Evolutionary conservation across 2,888 invertebrate genomes (phyloP).

Genomic region (Griposia aprilina): DNA sequence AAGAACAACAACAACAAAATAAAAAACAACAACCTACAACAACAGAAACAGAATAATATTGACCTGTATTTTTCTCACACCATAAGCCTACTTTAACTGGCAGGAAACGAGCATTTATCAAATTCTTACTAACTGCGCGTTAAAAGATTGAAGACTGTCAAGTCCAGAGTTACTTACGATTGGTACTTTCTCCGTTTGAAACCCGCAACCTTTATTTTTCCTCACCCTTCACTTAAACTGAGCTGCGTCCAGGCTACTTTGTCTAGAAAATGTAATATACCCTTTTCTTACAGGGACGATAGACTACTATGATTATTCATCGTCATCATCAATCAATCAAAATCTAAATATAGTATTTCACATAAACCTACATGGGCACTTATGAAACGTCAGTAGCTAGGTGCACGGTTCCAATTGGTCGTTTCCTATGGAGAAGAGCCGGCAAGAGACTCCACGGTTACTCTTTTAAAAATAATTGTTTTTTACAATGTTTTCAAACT

Average conservation of each 20-base stretch:
- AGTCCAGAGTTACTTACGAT: background rate
- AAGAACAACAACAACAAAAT: background rate
- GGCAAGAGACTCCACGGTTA: too few relatives aligned
- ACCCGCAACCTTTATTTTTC: too few relatives aligned
- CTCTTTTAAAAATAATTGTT: too few relatives aligned
- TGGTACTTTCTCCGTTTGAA: background rate
- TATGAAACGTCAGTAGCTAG: too few relatives aligned
- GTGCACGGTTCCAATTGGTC: too few relatives aligned
- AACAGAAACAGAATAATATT: background rate
- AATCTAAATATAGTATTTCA: too few relatives aligned
- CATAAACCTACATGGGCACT: too few relatives aligned
- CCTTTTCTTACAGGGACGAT: too few relatives aligned
- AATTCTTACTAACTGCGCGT: background rate
- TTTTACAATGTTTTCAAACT: too few relatives aligned
- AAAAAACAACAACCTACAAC: background rate
- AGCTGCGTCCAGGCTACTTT: background rate
- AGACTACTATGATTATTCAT: background rate
- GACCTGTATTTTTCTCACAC: background rate
- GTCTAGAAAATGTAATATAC: background rate
- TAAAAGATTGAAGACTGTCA: background rate
- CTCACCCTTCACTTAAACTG: background rate
- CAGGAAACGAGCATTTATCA: background rate
- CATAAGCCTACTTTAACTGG: background rate
- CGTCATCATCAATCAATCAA: too few relatives aligned
- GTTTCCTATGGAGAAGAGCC: too few relatives aligned